phyloP scores from a whole-genome alignment of 2,888 invertebrate species.

The Psylliodes chrysocephalus region DNA sequence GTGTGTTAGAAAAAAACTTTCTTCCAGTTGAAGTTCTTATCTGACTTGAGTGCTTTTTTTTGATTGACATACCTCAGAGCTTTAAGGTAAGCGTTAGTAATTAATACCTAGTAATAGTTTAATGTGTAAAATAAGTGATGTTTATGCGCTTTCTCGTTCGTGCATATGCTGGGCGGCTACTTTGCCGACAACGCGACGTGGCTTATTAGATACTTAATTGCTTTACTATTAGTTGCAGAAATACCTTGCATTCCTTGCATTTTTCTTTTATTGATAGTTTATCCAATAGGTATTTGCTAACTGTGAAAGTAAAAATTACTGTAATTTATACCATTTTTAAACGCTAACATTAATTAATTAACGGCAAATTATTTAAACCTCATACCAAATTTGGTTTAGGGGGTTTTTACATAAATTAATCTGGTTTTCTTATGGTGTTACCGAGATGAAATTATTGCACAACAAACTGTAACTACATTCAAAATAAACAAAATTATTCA shows the following conservation, averaged over 20 bases:
- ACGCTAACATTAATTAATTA: not conserved
- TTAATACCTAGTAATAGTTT: too few species aligned
- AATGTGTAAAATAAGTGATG: not conserved
- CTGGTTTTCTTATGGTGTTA: too few species aligned
- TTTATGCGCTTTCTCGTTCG: slow-evolving; percentile 14
- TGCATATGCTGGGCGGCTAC: slow-evolving; percentile 33
- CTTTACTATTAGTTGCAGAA: slow-evolving; percentile 14
- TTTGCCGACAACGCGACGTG: slow-evolving; percentile 23
- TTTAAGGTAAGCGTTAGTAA: slow-evolving; percentile 54
- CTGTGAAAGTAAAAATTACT: slow-evolving; percentile 33
- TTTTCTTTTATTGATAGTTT: slow-evolving; percentile 30
- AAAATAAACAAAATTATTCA: too few species aligned
- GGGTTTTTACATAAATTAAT: too few species aligned
- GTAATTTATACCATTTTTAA: slow-evolving; percentile 26
- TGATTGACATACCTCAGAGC: slow-evolving; percentile 56
- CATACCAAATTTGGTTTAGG: too few species aligned
- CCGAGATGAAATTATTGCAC: not conserved
- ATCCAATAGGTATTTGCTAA: slow-evolving; percentile 10
- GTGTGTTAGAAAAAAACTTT: slow-evolving; percentile 64
- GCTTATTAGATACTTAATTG: slow-evolving; percentile 25
- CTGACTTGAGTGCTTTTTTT: slow-evolving; percentile 54
- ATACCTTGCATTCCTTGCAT: slow-evolving; percentile 28
- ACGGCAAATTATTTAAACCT: too few species aligned
- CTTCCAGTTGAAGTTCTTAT: slow-evolving; percentile 41
- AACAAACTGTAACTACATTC: not conserved